phyloP scores from a whole-genome alignment of 2,888 invertebrate genomes.

The Drosophila kambysellisi region DNA sequence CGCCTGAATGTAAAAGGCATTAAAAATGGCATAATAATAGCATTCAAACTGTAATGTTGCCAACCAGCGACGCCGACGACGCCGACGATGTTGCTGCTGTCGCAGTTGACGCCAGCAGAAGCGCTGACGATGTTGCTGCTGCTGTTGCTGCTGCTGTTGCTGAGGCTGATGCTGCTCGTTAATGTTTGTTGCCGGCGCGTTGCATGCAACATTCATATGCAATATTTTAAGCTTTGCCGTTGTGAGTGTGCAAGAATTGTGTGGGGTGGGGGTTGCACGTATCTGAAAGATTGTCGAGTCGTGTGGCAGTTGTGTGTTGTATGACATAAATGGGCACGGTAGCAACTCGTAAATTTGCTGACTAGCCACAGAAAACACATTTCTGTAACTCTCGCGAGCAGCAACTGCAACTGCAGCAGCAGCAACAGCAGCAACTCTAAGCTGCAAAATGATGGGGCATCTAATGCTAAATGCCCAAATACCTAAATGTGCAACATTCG shows the following conservation, averaged over 20 bases:
- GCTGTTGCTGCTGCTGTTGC: not conserved
- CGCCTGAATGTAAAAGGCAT: slow-evolving; percentile 54
- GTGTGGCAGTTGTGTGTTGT: slow-evolving; percentile 36
- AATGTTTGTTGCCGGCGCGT: slow-evolving; percentile 61
- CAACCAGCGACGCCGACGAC: slow-evolving; percentile 21
- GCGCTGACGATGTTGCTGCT: slow-evolving; percentile 1
- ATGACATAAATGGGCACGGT: slow-evolving; percentile 70
- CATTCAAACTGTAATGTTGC: slow-evolving; percentile 77
- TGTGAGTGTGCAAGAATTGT: slow-evolving; percentile 5
- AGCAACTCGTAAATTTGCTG: slow-evolving; percentile 73
- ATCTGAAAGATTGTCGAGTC: slow-evolving; percentile 19
- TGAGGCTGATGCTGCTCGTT: slow-evolving; percentile 46
- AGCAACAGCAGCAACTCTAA: slow-evolving; percentile 19
- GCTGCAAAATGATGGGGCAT: slow-evolving; percentile 53
- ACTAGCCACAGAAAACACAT: slow-evolving; percentile 20
- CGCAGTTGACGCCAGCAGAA: slow-evolving; percentile 22
- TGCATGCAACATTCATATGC: slow-evolving; percentile 75
- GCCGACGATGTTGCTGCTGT: slow-evolving; percentile 22
- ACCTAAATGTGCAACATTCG: slow-evolving; percentile 44
- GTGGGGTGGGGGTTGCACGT: not conserved
- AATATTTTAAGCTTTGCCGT: slow-evolving; percentile 66
- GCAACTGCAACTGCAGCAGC: slow-evolving; percentile 4
- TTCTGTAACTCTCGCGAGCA: slow-evolving; percentile 47
- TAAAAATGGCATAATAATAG: slow-evolving; percentile 79
- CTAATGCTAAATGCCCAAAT: slow-evolving; percentile 26